These are phyloP conservation scores for Echiichthys vipera DNA, from an alignment of 2,797 vertebrate species.

Conservation along the genomic window DNA sequence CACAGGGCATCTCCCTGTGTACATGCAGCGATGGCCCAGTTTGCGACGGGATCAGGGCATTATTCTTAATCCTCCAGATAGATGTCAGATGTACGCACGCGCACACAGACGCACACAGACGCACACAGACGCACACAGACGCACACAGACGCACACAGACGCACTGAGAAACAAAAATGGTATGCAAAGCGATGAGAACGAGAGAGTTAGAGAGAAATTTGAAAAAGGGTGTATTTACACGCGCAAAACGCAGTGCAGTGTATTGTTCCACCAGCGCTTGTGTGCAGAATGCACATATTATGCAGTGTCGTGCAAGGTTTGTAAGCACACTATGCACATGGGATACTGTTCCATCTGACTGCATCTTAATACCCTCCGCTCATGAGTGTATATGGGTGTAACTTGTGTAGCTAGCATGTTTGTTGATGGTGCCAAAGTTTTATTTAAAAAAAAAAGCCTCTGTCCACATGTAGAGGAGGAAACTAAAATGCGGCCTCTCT, in stretches of 20 bases:
- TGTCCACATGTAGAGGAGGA: not conserved
- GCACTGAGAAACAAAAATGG: conserved; percentile 48
- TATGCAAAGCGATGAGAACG: conserved; percentile 4
- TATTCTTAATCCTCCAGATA: conserved; percentile 82
- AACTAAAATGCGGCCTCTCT: conserved; percentile 8
- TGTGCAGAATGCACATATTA: conserved; percentile 59
- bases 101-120: conserved; percentile 45
- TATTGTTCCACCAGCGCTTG: conserved; percentile 35
- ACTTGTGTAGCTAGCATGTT: conserved; percentile 2
- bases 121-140: conserved; percentile 69
- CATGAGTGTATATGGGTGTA: conserved; percentile 2
- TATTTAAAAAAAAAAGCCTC: not conserved
- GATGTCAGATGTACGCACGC: conserved; percentile 74
- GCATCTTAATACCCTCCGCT: conserved; percentile 51
- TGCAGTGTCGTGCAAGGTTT: conserved; percentile 61
- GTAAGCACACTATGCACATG: conserved; percentile 44
- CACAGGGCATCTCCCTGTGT: conserved; percentile 54
- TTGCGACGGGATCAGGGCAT: conserved; percentile 80
- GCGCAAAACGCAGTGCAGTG: conserved; percentile 20
- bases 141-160: conserved; percentile 45
- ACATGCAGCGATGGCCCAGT: conserved; percentile 77
- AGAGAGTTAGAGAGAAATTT: conserved; percentile 21
- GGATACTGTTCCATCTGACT: conserved; percentile 53
- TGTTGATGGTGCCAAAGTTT: conserved; percentile 10
- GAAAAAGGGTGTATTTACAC: not conserved